Conservation (phyloP, 2,888 invertebrate species). For the Schizotus pectinicornis region DNA sequence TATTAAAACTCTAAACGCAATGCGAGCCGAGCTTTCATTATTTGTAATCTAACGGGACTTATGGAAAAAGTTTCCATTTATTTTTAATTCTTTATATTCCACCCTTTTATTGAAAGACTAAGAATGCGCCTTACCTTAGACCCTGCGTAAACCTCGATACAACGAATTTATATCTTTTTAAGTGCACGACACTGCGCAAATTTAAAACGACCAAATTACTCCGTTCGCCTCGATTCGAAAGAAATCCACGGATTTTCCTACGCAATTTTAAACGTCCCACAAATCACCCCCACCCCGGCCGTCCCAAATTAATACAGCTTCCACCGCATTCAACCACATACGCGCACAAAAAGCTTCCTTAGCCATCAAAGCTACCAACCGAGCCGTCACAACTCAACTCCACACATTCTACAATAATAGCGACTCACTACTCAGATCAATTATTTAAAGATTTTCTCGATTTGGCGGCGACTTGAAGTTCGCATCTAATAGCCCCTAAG, state of each 20-base stretch:
- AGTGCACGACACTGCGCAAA: slow-evolving; percentile 35
- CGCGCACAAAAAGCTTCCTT: too few species aligned
- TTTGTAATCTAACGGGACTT: slow-evolving; percentile 60
- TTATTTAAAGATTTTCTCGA: too few species aligned
- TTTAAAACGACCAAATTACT: slow-evolving; percentile 31
- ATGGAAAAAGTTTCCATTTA: slow-evolving; percentile 61
- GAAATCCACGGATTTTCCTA: slow-evolving; percentile 10
- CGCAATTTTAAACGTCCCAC: slow-evolving; percentile 5
- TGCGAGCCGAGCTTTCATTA: slow-evolving; percentile 58
- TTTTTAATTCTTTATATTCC: slow-evolving; percentile 60
- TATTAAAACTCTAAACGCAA: slow-evolving; percentile 61
- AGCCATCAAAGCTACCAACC: too few species aligned
- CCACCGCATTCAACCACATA: too few species aligned
- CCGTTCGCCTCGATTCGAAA: slow-evolving; percentile 25
- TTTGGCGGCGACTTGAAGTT: too few species aligned
- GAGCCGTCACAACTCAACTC: too few species aligned
- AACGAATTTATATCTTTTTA: slow-evolving; percentile 45
- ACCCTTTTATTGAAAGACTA: slow-evolving; percentile 58
- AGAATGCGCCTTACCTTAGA: slow-evolving; percentile 49
- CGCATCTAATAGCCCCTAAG: too few species aligned
- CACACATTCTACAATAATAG: too few species aligned
- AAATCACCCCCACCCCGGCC: not conserved
- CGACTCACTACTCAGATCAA: too few species aligned
- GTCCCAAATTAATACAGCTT: too few species aligned
- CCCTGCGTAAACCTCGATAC: slow-evolving; percentile 44